Conservation (phyloP, 2,113 vertebrate genomes). For the Nothoprocta pentlandii region DNA sequence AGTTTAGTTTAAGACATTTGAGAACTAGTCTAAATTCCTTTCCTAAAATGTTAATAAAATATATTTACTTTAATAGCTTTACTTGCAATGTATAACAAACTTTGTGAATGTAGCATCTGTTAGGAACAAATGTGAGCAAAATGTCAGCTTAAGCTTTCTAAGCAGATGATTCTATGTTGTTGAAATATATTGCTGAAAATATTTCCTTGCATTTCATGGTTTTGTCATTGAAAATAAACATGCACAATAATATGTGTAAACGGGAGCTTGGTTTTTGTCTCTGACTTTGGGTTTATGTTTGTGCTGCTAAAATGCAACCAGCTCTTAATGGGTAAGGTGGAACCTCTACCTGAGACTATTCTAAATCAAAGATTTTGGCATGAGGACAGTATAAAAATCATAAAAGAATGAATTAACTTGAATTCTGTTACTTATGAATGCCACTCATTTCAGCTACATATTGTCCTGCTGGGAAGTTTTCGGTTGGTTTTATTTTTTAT, state of each 20-base stretch:
- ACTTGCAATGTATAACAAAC: constrained; percentile 20
- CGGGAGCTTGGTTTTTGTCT: constrained; percentile 52
- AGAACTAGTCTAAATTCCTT: neutral
- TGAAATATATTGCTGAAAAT: constrained; percentile 28
- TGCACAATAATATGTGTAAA: constrained; percentile 28
- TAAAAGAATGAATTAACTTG: neutral
- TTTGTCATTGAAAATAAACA: constrained; percentile 66
- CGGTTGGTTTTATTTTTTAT: neutral
- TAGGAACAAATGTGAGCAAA: constrained; percentile 44
- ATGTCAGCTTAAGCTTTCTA: constrained; percentile 1
- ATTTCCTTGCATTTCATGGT: constrained; percentile 58
- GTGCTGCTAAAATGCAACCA: neutral
- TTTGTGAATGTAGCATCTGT: constrained; percentile 25
- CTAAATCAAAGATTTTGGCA: neutral
- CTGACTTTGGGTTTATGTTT: neutral
- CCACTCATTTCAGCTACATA: neutral
- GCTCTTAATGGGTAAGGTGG: neutral
- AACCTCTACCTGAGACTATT: neutral
- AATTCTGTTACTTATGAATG: neutral
- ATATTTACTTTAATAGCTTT: neutral
- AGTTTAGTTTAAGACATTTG: constrained; percentile 2
- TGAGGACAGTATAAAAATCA: neutral
- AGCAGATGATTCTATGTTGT: constrained; percentile 38
- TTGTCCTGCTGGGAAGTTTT: neutral
- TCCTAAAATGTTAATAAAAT: constrained; percentile 44